Base-by-base conservation (phyloP, 2,888 invertebrate species). In the Acholoe squamosa region DNA sequence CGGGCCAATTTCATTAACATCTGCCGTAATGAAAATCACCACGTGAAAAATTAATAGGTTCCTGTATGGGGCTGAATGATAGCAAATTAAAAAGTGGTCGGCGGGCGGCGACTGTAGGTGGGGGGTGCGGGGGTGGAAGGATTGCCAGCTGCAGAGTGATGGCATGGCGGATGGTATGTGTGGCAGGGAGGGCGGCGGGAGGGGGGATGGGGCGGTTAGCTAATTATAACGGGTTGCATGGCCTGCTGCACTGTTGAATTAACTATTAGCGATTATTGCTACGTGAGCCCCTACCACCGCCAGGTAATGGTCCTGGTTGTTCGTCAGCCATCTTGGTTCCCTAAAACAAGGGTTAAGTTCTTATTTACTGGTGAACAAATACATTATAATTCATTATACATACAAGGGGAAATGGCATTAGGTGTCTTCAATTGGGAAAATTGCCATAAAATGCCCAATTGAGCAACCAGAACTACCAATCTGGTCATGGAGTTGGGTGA, bases 21-120 rank as follows among this genome's bases (percentile, higher is more conserved):
- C 80, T 80, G 80, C 80, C 80, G 80, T 80, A 80, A 80, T 80
- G 80, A 80, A 80, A 80, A 80, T 80, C 80, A 80, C 80, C 80
- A 80, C 43, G 80, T 80, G 80, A 80, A 80, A 80, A 80, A 80
- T 80, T 80, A 80, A 80, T 80, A 43, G 80, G n/a, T 34, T 80
- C 25, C 80, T 80, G 34, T 43, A 43, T 80, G 80, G 80, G n/a
- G 34, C 80, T 80, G 80, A 80, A 80, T 80, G 80, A 80, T 80
- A 80, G 80, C 80, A 80, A 80, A 80, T 80, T 80, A 80, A 80
- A 80, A 80, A 80, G 80, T 43, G 43, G 80, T 80, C 33, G 80
- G 80, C 33, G 33, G 22, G 16, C 43, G 43, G 43, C 43, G 3
- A 3, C 10, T 43, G 43, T 3, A 10, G 43, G 43, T 43, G 43